Percentiles rank a stretch among this genome's conserved stretches.
These are phyloP conservation scores for Struthio camelus DNA, from an alignment of 2,113 vertebrate species.

Conservation along the genomic window DNA sequence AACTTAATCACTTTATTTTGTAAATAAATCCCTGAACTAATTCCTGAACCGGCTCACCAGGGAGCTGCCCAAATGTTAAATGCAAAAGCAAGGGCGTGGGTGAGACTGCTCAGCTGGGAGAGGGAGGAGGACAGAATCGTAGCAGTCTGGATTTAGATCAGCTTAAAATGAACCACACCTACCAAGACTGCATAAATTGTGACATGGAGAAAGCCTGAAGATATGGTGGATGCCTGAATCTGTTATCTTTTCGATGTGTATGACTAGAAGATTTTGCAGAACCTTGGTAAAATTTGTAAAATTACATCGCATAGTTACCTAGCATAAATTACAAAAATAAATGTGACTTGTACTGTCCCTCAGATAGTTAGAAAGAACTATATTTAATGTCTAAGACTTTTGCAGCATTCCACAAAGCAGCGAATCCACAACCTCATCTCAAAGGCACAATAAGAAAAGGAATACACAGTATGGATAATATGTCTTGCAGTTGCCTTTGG, in stretches of 20 bases:
- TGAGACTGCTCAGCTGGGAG: neutral
- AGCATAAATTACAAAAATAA: neutral
- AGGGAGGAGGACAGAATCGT: neutral
- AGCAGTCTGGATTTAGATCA: neutral
- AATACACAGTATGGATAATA: neutral
- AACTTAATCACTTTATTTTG: neutral
- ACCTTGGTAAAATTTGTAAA: neutral
- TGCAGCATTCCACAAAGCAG: neutral
- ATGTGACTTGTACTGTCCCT: neutral
- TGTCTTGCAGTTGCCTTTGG: neutral
- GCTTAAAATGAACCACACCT: conserved; percentile 14
- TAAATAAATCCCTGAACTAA: neutral
- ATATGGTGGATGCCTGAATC: neutral
- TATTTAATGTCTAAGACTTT: neutral
- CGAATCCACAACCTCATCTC: neutral
- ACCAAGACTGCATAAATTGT: neutral
- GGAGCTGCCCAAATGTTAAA: neutral
- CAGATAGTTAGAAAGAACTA: neutral
- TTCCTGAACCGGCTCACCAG: neutral
- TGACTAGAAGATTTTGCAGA: neutral
- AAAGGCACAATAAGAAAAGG: neutral
- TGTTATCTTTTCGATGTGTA: neutral
- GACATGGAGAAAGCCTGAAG: neutral
- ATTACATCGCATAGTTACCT: neutral
- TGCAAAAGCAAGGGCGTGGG: neutral